Base-by-base conservation (phyloP, 2,888 invertebrate genomes). In the Pycnomerus fuliginosus region DNA sequence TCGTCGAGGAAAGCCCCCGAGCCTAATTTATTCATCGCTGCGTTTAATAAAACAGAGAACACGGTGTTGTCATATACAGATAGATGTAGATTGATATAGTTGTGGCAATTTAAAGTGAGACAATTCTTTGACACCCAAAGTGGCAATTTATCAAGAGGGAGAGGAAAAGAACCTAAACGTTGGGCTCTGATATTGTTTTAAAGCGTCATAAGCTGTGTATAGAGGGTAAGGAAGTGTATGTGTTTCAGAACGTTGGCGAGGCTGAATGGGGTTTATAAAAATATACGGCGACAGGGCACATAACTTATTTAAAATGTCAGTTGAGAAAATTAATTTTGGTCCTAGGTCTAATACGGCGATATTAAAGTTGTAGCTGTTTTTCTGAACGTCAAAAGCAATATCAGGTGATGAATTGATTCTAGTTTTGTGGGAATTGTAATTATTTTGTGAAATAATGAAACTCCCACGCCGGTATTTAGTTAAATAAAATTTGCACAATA, bases 231-330 rank as follows among this genome's bases (percentile, higher is more conserved):
- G n/a, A n/a, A 44, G 33, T 37, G 35, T 31, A 27, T 34, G 42
- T 27, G 44, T 44, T 38, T 37, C 11, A 38, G 44, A 44, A 32
- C 44, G 33, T 42, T 43, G 33, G 30, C 22, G 22, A 25, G 17
- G 24, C 16, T 10, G 43, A 63, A 60, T 59, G 57, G 62, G 63
- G 58, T 65, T 66, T 66, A 67, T 66, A 67, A 66, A 67, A 65
- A 67, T 67, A 65, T 66, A 65, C 63, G 63, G 57, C 62, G 66
- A 65, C 62, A 65, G 60, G 53, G 62, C 61, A 56, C 62, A 64
- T 65, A 66, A 66, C 64, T 66, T 67, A 67, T 67, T 65, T 65
- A 65, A 64, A 66, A 64, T 67, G 67, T 65, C 67, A 66, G 66
- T 58, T 57, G 40, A 55, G 60, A 62, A 66, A 67, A 65, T 65